Evolutionary conservation across 2,888 invertebrate genomes (phyloP).

Genomic region (Anaspis maculata): DNA sequence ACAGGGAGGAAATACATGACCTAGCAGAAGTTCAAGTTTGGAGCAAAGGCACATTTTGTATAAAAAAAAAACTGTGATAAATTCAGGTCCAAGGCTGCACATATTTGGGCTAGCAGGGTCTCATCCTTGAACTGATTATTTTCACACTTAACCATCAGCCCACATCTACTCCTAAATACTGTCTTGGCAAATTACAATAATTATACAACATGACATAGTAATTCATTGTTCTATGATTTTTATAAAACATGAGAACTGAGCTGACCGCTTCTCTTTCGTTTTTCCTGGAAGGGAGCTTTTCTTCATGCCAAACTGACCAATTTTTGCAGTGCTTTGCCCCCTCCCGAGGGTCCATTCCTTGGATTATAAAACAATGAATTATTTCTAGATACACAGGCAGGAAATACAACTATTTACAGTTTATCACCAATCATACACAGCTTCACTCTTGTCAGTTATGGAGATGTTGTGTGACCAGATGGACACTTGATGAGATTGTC

Average conservation of each 20-base stretch:
- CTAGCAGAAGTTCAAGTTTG: slow-evolving; percentile 12
- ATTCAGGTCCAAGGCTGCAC: too few relatives aligned
- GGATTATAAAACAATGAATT: too few relatives aligned
- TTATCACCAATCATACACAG: slow-evolving; percentile 33
- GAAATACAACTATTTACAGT: slow-evolving; percentile 25
- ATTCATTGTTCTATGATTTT: slow-evolving; percentile 12
- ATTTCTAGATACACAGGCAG: slow-evolving; percentile 21
- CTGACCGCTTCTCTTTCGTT: too few relatives aligned
- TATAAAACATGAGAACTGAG: slow-evolving; percentile 2
- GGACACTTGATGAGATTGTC: slow-evolving; percentile 12
- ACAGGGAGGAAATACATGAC: slow-evolving; percentile 14
- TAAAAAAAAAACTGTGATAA: slow-evolving; percentile 1
- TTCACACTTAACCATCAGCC: slow-evolving; percentile 18
- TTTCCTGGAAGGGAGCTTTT: too few relatives aligned
- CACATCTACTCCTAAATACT: slow-evolving; percentile 20
- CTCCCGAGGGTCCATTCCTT: too few relatives aligned
- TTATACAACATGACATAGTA: slow-evolving; percentile 2
- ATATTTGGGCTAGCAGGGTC: too few relatives aligned
- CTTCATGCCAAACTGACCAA: too few relatives aligned
- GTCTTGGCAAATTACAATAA: slow-evolving; percentile 14
- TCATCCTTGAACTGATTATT: too few relatives aligned
- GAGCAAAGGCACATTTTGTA: slow-evolving; percentile 2
- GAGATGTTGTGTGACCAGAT: slow-evolving; percentile 16
- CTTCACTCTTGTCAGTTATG: slow-evolving; percentile 22
- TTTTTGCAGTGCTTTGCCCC: too few relatives aligned